Percentiles rank a stretch among this genome's conserved stretches.
Conservation (phyloP, 2,113 vertebrate species). For the Pagrus major region DNA sequence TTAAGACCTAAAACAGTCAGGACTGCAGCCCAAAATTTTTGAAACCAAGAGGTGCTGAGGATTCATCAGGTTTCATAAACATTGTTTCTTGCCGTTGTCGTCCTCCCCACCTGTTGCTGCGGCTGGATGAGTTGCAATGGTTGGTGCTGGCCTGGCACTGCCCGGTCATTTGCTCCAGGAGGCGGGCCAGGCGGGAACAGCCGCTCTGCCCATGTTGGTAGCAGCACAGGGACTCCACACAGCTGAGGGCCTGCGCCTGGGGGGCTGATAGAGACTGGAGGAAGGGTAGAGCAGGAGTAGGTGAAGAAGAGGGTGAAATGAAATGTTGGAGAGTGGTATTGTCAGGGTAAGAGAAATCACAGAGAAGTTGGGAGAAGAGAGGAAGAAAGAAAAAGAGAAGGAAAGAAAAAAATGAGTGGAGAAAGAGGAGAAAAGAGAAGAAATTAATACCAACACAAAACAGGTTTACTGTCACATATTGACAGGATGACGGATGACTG, state of each 20-base stretch:
- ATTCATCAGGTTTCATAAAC: conserved; percentile 42
- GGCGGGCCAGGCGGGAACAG: conserved; percentile 90
- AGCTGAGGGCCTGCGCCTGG: conserved; percentile 92
- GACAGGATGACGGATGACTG: conserved; percentile 19
- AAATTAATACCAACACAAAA: conserved; percentile 23
- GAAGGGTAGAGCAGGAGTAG: neutral
- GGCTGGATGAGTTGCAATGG: conserved; percentile 84
- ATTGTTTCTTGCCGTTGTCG: conserved; percentile 8
- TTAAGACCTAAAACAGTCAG: conserved; percentile 24
- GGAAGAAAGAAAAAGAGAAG: neutral
- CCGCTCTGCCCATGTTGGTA: conserved; percentile 92
- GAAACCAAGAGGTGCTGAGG: conserved; percentile 29
- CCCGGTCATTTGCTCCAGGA: conserved; percentile 92
- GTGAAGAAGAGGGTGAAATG: neutral
- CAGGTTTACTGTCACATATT: neutral
- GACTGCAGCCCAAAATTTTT: conserved; percentile 70
- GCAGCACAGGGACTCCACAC: conserved; percentile 98
- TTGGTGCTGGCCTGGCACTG: conserved; percentile 66
- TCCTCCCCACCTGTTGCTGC: conserved; percentile 84
- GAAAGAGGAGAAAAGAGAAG: conserved; percentile 4
- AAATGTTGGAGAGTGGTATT: neutral
- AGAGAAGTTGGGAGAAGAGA: neutral
- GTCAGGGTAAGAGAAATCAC: neutral
- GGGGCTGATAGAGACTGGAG: conserved; percentile 71
- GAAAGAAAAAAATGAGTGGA: neutral